Conservation (phyloP, 1,140 invertebrate genomes). For the Holotrichia oblita region DNA sequence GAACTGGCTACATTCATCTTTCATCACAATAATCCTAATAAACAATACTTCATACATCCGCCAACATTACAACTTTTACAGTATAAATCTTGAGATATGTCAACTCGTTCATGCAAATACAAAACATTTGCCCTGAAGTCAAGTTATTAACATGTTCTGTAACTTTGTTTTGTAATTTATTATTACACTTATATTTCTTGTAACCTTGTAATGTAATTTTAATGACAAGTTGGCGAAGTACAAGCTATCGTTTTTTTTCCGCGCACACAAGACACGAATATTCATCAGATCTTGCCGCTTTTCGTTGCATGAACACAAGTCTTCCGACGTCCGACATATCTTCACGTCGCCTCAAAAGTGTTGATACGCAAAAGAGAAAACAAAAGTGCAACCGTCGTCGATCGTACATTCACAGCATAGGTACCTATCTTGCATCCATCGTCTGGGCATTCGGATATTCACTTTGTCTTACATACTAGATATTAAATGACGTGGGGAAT, state of each 20-base stretch:
- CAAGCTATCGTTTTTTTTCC: not conserved
- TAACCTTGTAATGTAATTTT: not conserved
- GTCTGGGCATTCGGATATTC: not conserved
- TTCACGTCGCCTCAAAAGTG: slow-evolving; percentile 14
- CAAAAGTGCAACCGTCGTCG: not conserved
- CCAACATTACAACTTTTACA: too few relatives aligned
- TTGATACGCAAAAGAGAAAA: slow-evolving; percentile 11
- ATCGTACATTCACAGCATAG: not conserved
- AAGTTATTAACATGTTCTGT: not conserved
- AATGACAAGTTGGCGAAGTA: not conserved
- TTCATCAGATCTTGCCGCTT: slow-evolving; percentile 2
- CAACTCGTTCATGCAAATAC: too few relatives aligned
- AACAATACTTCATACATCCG: too few relatives aligned
- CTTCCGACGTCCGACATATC: not conserved
- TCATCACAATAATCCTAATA: too few relatives aligned
- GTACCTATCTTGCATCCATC: not conserved
- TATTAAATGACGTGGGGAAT: slow-evolving; percentile 29
- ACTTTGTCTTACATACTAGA: slow-evolving; percentile 16
- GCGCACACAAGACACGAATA: not conserved
- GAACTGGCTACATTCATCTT: too few relatives aligned
- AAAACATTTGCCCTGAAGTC: too few relatives aligned
- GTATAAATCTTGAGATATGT: too few relatives aligned
- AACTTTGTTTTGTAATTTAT: not conserved
- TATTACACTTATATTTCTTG: not conserved
- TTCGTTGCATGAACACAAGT: not conserved